Conservation (phyloP, 2,797 vertebrate species). For the Hozukius guyotensis region DNA sequence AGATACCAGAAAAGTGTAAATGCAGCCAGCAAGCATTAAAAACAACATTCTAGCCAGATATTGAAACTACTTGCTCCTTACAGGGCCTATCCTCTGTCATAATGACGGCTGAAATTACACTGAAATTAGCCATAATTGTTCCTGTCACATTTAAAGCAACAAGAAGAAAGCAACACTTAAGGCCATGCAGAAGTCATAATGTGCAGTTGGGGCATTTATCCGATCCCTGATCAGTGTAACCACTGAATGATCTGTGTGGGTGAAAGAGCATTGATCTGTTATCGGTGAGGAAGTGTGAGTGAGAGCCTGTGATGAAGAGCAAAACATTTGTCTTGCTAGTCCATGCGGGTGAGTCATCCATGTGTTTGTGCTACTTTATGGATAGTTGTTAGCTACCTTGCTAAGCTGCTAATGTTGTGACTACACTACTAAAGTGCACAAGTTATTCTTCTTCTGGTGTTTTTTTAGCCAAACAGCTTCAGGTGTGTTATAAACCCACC, state of each 20-base stretch:
- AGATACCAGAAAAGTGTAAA: not conserved
- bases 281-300: not conserved
- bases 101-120: slow-evolving; percentile 12
- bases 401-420: slow-evolving; percentile 1
- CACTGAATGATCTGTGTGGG: not conserved
- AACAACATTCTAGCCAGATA: not conserved
- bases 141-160: slow-evolving; percentile 27
- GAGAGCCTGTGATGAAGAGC: not conserved
- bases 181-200: slow-evolving; percentile 2
- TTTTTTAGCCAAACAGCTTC: not conserved
- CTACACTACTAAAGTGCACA: not conserved
- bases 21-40: not conserved
- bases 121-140: slow-evolving; percentile 28
- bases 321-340: not conserved
- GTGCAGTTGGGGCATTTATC: not conserved
- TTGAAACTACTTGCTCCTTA: not conserved
- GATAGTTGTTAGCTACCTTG: not conserved
- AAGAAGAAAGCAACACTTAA: slow-evolving; percentile 6
- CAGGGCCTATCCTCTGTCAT: not conserved
- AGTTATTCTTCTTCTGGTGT: not conserved
- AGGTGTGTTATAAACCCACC: not conserved
- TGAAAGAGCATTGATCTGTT: not conserved
- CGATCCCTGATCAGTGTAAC: slow-evolving; percentile 5
- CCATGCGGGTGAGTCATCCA: not conserved
- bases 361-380: not conserved